Evolutionary conservation across 2,797 vertebrate genomes (phyloP).

Genomic region (Danionella dracula): DNA sequence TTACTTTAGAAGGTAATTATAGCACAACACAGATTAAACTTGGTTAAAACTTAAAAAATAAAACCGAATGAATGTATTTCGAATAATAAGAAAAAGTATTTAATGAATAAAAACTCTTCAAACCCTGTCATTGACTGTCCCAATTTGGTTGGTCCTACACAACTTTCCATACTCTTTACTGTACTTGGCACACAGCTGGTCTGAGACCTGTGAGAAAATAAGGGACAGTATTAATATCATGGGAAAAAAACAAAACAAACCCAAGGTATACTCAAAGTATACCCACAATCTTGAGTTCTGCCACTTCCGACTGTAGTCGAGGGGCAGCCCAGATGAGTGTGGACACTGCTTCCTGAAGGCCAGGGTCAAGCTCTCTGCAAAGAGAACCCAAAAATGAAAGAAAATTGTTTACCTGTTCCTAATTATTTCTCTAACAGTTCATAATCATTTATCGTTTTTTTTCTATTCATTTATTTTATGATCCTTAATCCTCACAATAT

Average conservation of each 20-base stretch:
- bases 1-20: too few relatives aligned
- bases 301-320: constrained; percentile 88
- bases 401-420: too few relatives aligned
- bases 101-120: not conserved
- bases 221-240: not conserved
- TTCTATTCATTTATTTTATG: too few relatives aligned
- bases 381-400: not conserved
- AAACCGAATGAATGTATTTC: too few relatives aligned
- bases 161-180: constrained; percentile 98
- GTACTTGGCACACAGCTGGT: constrained; percentile 96
- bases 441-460: too few relatives aligned
- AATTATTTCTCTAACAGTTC: too few relatives aligned
- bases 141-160: constrained; percentile 96
- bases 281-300: constrained; percentile 90
- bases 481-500: too few relatives aligned
- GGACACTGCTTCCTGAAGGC: constrained; percentile 92
- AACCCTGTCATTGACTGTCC: constrained; percentile 96
- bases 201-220: constrained; percentile 78
- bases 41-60: too few relatives aligned
- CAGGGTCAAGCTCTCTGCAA: constrained; percentile 87
- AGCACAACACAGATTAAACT: too few relatives aligned
- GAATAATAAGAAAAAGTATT: too few relatives aligned
- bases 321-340: constrained; percentile 96
- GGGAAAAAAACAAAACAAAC: not conserved
- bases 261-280: not conserved